Conservation (phyloP, 2,888 invertebrate species). For the Eledona agricola region DNA sequence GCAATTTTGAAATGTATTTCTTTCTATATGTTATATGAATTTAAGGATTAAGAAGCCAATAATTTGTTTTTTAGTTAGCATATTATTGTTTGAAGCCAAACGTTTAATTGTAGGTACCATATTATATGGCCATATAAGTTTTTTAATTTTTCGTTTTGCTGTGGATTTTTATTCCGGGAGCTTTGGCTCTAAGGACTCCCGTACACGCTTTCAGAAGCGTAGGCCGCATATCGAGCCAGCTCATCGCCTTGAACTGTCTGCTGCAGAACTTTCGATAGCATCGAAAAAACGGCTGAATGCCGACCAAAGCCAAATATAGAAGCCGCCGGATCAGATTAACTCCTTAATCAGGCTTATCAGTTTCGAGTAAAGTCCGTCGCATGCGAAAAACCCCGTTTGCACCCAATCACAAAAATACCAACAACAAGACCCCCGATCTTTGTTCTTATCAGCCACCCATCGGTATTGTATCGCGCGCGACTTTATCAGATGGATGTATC, state of each 20-base stretch:
- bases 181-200: too few species aligned
- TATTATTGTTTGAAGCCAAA: too few species aligned
- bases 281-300: slow-evolving; percentile 35
- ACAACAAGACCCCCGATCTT: too few species aligned
- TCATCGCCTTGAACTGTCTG: slow-evolving; percentile 33
- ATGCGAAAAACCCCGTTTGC: slow-evolving; percentile 17
- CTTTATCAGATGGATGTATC: slow-evolving; percentile 48
- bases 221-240: slow-evolving; percentile 25
- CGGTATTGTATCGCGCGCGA: slow-evolving; percentile 49
- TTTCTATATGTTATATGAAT: too few species aligned
- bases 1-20: too few species aligned
- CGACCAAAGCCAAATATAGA: slow-evolving; percentile 40
- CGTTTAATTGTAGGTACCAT: too few species aligned
- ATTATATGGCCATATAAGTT: too few species aligned
- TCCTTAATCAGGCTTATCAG: slow-evolving; percentile 44
- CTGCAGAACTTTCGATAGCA: slow-evolving; percentile 32
- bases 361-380: slow-evolving; percentile 19
- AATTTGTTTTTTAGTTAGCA: too few species aligned
- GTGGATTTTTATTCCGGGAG: too few species aligned
- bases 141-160: too few species aligned
- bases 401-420: too few species aligned
- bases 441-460: slow-evolving; percentile 45
- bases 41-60: too few species aligned
- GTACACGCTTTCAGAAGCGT: slow-evolving; percentile 27
- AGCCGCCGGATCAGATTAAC: slow-evolving; percentile 40